A percentile compares a stretch with the other conserved stretches of the same genome.
These are phyloP conservation scores for Crambe crambe DNA, from an alignment of 37 sponge, comb jelly and placozoan species.

Conservation along the genomic window DNA sequence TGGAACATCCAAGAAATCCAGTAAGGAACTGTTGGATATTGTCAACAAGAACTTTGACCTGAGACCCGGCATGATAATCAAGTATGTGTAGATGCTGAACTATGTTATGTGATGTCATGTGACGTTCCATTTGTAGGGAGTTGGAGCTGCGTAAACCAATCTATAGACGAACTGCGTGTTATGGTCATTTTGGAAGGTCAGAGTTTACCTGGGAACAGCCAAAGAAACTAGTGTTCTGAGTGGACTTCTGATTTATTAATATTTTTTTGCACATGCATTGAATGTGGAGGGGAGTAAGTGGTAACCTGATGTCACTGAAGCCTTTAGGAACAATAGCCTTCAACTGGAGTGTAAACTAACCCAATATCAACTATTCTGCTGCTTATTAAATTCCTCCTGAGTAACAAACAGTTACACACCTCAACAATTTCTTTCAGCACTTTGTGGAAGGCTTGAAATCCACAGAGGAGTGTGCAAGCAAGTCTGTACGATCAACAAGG, in stretches of 20 bases:
- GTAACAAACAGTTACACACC: too few species aligned
- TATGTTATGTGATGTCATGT: not conserved
- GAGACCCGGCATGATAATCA: conserved; percentile 88
- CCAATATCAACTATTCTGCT: too few species aligned
- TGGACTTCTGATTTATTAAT: too few species aligned
- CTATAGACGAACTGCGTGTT: conserved; percentile 84
- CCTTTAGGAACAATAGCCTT: too few species aligned
- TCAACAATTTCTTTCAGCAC: conserved; percentile 2
- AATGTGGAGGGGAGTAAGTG: too few species aligned
- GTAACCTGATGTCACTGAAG: too few species aligned
- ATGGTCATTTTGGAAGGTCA: conserved; percentile 96
- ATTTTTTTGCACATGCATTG: too few species aligned
- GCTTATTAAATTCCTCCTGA: too few species aligned
- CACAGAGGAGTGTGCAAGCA: not conserved
- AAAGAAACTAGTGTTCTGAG: conserved; percentile 57
- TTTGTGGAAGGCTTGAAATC: conserved; percentile 9
- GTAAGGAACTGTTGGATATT: conserved; percentile 76
- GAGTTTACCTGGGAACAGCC: conserved; percentile 96
- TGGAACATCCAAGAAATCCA: conserved; percentile 75
- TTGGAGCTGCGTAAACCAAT: conserved; percentile 79
- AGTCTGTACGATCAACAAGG: conserved; percentile 17
- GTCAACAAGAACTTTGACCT: conserved; percentile 95
- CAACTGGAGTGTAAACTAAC: too few species aligned
- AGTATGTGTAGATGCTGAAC: conserved; percentile 30
- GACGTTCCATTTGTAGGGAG: conserved; percentile 52